Evolutionary conservation across 2,113 vertebrate genomes (phyloP), one percentile per base, ranked within the genome.

Genomic region (Heterochromis multidens): DNA sequence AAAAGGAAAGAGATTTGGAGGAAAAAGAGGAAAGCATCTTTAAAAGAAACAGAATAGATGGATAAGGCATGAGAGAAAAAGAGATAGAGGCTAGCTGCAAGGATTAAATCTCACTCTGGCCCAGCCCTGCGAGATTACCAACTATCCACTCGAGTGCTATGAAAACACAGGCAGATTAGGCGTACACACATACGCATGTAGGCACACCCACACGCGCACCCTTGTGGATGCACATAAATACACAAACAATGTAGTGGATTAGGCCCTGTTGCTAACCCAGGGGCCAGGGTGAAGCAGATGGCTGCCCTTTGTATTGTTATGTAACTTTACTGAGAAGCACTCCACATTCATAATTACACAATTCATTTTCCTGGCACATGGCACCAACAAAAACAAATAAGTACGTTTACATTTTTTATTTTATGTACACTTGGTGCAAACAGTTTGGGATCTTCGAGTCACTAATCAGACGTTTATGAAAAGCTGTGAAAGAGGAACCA

Each of bases 271-370:
- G 83, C 86, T 86, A 85, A 90, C 88, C 76, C 49, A 87, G 10
- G 65, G 90, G 80, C 92, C 62, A 21, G 90, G 88, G 84, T 80
- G 80, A 89, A 90, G 82, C 95, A 95, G 95, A 95, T 95, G 95
- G 93, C 90, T 80, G 80, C 57, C 80, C 88, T 92, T 87, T 91
- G 85, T 82, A 46, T 87, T 87, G 83, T 95, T 94, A 95, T 81
- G 87, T 88, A 93, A 94, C 80, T 3, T 83, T 60, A 89, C 82
- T 79, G 81, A 90, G 81, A 85, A 84, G 56, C 62, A 19, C 43
- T 82, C 81, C 67, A 85, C 89, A 84, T 83, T 59, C 81, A 46
- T 67, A 62, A 78, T 25, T 49, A 37, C 78, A 61, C 33, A 29
- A 31, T 5, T 3, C 57, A 5, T 59, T 83, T 85, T 52, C n/a